phyloP scores from a whole-genome alignment of 2,888 invertebrate species.

The Opisthograptis luteolata region DNA sequence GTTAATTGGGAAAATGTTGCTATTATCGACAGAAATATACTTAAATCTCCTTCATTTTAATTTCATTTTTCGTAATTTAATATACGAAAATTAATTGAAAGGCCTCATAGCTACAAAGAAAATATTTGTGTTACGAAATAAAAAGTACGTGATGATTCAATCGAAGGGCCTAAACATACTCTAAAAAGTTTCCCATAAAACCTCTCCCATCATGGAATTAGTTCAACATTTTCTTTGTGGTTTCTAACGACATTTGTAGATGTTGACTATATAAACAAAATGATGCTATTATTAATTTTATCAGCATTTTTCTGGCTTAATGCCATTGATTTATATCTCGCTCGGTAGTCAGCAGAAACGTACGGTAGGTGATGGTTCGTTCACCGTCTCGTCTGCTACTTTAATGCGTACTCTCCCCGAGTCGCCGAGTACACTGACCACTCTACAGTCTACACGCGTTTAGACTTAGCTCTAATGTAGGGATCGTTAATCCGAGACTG shows the following conservation, averaged over 20 bases:
- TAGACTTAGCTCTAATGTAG: constrained; percentile 10
- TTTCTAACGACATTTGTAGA: too few species aligned
- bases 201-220: too few species aligned
- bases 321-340: constrained; percentile 3
- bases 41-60: too few species aligned
- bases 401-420: constrained; percentile 46
- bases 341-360: constrained; percentile 2
- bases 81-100: too few species aligned
- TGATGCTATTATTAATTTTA: neutral
- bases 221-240: too few species aligned
- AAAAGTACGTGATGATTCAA: too few species aligned
- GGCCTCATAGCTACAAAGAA: too few species aligned
- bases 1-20: constrained; percentile 20
- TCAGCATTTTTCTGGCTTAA: neutral
- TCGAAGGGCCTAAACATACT: too few species aligned
- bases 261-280: too few species aligned
- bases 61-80: too few species aligned
- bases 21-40: constrained; percentile 21
- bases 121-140: too few species aligned
- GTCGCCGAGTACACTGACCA: constrained; percentile 35
- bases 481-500: constrained; percentile 2
- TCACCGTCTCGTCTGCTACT: constrained; percentile 56
- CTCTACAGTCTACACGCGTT: constrained; percentile 36
- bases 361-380: constrained; percentile 41
- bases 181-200: too few species aligned